Evolutionary conservation across 2,888 invertebrate genomes (phyloP), one percentile per base, ranked within the genome.

Genomic region (Kryphioiulus occultus): DNA sequence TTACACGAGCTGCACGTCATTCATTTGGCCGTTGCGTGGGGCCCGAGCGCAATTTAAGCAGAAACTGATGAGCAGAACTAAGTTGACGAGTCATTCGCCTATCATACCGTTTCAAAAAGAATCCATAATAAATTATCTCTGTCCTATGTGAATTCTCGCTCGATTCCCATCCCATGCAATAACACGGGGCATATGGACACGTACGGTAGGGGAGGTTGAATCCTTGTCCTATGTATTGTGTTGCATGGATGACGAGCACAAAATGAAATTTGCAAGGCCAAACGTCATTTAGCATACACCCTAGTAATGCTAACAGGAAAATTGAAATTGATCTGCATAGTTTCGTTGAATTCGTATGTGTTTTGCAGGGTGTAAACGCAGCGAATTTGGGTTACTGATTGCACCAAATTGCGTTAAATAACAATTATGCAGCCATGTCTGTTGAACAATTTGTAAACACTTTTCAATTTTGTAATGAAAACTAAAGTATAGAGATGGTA

Each of bases 41-140:
- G n/a, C n/a, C 59, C 59, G n/a, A 4, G 22, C 59, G 19, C n/a
- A 59, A 59, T 59, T 59, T 59, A n/a, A 59, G 4, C 59, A 19
- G 1, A 22, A 59, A 59, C 19, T 59, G 59, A 59, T 59, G 59
- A 59, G 59, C 59, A 30, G 10, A 83, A 83, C 35, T 83, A 32
- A 83, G 83, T 83, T 83, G 83, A 83, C 83, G 39, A 35, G 83
- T 32, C 83, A 83, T 83, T 83, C 19, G 83, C 32, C 39, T 83
- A 83, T 59, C 15, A 59, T n/a, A 15, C 59, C 19, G 59, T 83
- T 83, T 83, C 83, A 83, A 83, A 83, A 83, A 32, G 83, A 83
- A 30, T 10, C n/a, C 17, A 83, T 83, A 83, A 83, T 83, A 83
- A 83, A 83, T 83, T 83, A 83, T 83, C 83, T 83, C 39, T n/a